Evolutionary conservation across 2,888 invertebrate species (phyloP).

Genomic region (Coelopa pilipes): DNA sequence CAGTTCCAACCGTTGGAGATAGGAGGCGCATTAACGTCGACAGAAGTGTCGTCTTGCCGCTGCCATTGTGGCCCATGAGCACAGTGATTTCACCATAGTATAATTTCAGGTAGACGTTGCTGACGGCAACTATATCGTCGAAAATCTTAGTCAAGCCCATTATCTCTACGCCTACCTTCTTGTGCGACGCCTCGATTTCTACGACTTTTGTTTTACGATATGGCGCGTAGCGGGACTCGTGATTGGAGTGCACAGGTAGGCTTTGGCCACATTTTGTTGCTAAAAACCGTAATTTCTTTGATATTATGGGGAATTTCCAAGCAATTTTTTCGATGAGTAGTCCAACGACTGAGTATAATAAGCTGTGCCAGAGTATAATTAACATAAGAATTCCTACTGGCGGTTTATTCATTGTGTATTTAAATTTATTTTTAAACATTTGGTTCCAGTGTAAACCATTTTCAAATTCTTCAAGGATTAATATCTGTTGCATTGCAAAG

Average conservation of each 20-base stretch:
- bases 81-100: conserved; percentile 76
- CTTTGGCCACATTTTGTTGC: too few relatives aligned
- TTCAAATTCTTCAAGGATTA: conserved; percentile 73
- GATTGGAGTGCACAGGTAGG: background rate
- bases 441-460: conserved; percentile 63
- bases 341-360: conserved; percentile 78
- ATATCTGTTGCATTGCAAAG: conserved; percentile 74
- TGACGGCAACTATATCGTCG: conserved; percentile 74
- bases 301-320: too few relatives aligned
- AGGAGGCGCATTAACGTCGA: conserved; percentile 85
- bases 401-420: background rate
- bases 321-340: conserved; percentile 58
- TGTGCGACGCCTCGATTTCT: conserved; percentile 68
- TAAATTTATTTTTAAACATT: too few relatives aligned
- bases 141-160: conserved; percentile 73
- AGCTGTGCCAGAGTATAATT: conserved; percentile 69
- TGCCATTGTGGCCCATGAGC: conserved; percentile 75
- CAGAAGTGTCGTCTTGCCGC: conserved; percentile 92
- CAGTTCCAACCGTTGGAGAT: conserved; percentile 73
- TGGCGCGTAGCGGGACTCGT: background rate
- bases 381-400: conserved; percentile 71
- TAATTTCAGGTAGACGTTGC: conserved; percentile 78
- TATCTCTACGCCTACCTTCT: conserved; percentile 65
- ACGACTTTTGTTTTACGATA: conserved; percentile 50
- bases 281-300: too few relatives aligned